Evolutionary conservation across 2,888 invertebrate species (phyloP).

Genomic region (Leptopilina drosophilae): DNA sequence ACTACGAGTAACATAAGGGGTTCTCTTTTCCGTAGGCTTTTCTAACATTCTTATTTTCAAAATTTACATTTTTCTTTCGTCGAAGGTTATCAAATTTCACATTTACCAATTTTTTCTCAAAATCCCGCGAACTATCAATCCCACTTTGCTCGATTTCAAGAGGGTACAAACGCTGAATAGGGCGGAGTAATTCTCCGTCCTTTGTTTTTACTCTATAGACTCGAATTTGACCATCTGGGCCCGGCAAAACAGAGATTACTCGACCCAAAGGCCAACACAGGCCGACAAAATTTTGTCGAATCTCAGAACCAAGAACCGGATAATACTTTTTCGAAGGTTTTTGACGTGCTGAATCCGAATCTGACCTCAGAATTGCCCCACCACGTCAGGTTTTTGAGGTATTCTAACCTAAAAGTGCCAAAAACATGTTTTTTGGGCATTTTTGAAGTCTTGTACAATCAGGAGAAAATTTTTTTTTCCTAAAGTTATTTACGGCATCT

Average conservation of each 20-base stretch:
- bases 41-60: neutral
- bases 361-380: no score
- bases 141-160: conserved; percentile 47
- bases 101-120: neutral
- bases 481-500: no score
- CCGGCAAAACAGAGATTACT: conserved; percentile 48
- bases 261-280: conserved; percentile 55
- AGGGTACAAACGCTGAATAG: conserved; percentile 54
- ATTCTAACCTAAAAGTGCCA: no score
- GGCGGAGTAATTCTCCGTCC: conserved; percentile 49
- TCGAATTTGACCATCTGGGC: conserved; percentile 49
- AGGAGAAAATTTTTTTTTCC: no score
- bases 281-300: no score
- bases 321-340: no score
- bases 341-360: no score
- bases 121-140: neutral
- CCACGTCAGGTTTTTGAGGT: no score
- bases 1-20: neutral
- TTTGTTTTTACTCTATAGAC: conserved; percentile 52
- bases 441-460: no score
- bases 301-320: no score
- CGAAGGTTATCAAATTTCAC: neutral
- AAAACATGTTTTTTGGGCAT: no score
- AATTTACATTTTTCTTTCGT: neutral
- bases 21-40: no score